phyloP scores from a whole-genome alignment of 2,113 vertebrate genomes.

The Rhadina sibilatrix region DNA sequence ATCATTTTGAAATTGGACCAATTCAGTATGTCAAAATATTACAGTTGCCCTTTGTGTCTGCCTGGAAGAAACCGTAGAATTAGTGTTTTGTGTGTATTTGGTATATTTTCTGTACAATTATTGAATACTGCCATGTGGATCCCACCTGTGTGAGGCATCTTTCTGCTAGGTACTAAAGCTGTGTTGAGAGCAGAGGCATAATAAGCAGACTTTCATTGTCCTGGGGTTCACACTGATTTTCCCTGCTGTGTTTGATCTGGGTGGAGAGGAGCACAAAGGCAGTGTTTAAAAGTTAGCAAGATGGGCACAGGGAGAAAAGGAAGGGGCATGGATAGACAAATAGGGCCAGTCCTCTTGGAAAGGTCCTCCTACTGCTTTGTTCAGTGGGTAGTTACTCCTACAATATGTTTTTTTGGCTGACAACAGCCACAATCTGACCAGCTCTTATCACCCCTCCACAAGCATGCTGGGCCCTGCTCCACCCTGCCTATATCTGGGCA shows the following conservation, averaged over 20 bases:
- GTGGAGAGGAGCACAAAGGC: neutral
- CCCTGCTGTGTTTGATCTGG: neutral
- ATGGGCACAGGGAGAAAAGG: neutral
- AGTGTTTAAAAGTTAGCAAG: neutral
- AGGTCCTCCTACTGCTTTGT: neutral
- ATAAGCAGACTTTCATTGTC: neutral
- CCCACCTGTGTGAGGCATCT: neutral
- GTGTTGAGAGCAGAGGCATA: neutral
- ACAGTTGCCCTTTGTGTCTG: neutral
- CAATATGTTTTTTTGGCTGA: neutral
- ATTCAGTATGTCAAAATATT: neutral
- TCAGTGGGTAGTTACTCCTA: neutral
- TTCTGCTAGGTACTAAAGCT: neutral
- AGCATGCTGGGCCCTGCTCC: neutral
- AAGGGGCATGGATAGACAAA: neutral
- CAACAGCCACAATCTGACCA: neutral
- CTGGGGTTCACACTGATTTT: neutral
- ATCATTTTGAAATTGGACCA: neutral
- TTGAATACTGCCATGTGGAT: neutral
- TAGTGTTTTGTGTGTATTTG: neutral
- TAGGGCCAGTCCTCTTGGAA: neutral
- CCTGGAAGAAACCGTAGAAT: neutral
- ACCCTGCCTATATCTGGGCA: neutral
- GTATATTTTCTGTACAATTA: neutral
- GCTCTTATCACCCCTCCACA: conserved; percentile 14